Conservation (phyloP, 2,888 invertebrate species). For the Stenodema calcarata region DNA sequence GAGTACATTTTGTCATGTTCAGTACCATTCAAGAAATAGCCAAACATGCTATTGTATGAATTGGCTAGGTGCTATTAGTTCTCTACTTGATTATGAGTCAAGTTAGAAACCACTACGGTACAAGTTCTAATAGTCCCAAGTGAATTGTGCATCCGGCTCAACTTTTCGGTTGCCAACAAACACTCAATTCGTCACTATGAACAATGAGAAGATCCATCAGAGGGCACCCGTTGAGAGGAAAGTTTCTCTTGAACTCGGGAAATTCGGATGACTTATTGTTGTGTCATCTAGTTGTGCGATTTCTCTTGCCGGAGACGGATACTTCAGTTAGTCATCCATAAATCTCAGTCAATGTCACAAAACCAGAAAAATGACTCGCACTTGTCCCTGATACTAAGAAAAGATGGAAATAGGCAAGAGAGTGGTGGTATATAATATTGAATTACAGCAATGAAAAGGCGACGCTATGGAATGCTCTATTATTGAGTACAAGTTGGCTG, state of each 20-base stretch:
- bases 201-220: constrained; percentile 20
- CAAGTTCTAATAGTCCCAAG: too few species aligned
- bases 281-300: background rate
- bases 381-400: background rate
- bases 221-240: background rate
- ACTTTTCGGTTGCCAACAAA: background rate
- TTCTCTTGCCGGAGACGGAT: background rate
- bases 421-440: too few species aligned
- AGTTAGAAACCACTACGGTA: too few species aligned
- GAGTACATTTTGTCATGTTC: too few species aligned
- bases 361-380: background rate
- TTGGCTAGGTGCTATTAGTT: too few species aligned
- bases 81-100: too few species aligned
- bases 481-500: too few species aligned
- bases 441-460: too few species aligned
- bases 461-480: too few species aligned
- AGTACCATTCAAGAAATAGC: too few species aligned
- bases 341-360: background rate
- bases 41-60: too few species aligned
- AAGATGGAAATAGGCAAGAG: background rate
- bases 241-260: background rate
- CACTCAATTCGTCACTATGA: constrained; percentile 1
- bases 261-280: background rate
- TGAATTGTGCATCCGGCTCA: background rate
- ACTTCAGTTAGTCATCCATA: background rate